Evolutionary conservation across 2,888 invertebrate genomes (phyloP), one percentile per base, ranked within the genome.

Genomic region (Neuroscelio doddi): DNA sequence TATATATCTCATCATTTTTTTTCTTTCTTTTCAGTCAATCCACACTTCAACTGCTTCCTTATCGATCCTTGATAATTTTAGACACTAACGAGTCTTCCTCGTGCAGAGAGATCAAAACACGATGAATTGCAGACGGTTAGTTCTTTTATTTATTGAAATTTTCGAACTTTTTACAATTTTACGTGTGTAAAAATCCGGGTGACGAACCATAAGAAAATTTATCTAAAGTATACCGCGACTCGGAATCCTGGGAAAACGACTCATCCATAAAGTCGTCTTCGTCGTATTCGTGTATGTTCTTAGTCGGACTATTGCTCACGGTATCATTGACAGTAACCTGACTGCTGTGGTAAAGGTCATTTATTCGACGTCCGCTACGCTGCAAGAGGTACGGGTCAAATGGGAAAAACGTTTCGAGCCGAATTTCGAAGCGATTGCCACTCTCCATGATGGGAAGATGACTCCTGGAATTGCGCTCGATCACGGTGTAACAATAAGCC

Each of bases 401-500:
- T 0, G 97, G 97, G 81, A 95, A 97, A 86, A 93, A 95, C 1
- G 89, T 87, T 55, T 91, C 89, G 1, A 90, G 86, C 45, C 88
- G 88, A 8, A 87, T 84, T 8, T 80, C 72, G 5, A 79, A 69
- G 3, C 86, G 85, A 66, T 83, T 84, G 4, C 87, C 86, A 75
- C 87, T 87, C 9, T 86, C 85, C 71, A 89, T 87, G 1, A 89
- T 85, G 0, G 90, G 90, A 53, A 91, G 78, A 51, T 85, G 85
- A 42, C 86, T 88, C 41, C 94, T 86, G 0, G 89, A 84, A 85
- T 97, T 97, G 73, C 92, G 90, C 82, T 97, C 96, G 30, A 97
- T 90, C 41, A 97, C 90, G 0, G 95, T 90, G 81, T 95, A 94
- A 84, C 97, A 97, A 85, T 97, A 97, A 0, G 93, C 95, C 49